Evolutionary conservation across 2,888 invertebrate genomes (phyloP).

Genomic region (Luffia ferchaultella): DNA sequence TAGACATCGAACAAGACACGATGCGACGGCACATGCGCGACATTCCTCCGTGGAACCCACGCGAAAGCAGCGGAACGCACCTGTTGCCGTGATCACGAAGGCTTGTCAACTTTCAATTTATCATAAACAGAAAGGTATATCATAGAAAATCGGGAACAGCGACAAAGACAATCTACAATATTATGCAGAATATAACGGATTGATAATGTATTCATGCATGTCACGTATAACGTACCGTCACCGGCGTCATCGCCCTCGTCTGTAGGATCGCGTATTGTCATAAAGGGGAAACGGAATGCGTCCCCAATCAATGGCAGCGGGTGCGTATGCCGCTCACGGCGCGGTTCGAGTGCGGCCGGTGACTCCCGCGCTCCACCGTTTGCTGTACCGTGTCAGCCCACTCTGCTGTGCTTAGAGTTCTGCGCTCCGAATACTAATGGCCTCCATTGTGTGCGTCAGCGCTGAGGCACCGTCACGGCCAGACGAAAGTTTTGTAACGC

Average conservation of each 20-base stretch:
- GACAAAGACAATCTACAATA: neutral
- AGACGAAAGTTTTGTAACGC: constrained; percentile 53
- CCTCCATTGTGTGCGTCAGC: constrained; percentile 36
- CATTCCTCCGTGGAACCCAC: constrained; percentile 26
- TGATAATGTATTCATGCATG: constrained; percentile 30
- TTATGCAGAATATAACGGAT: neutral
- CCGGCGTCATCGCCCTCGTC: constrained; percentile 28
- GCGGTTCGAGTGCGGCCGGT: constrained; percentile 33
- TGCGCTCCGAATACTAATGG: constrained; percentile 53
- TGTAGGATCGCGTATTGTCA: neutral
- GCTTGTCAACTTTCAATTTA: constrained; percentile 4
- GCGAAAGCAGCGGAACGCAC: constrained; percentile 25
- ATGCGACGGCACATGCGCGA: constrained; percentile 18
- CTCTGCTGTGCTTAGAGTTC: constrained; percentile 10
- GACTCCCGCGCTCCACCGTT: constrained; percentile 52
- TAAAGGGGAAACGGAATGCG: constrained; percentile 18
- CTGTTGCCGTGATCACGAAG: constrained; percentile 25
- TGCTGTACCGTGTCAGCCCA: constrained; percentile 29
- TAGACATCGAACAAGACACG: too few relatives aligned
- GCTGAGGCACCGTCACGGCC: constrained; percentile 30
- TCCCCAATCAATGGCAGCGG: constrained; percentile 32
- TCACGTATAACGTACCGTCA: constrained; percentile 44
- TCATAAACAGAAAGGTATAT: too few relatives aligned
- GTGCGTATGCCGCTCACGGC: constrained; percentile 52
- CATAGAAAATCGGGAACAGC: neutral